Conservation (phyloP, 2,113 vertebrate species). For the Antechinus flavipes region DNA sequence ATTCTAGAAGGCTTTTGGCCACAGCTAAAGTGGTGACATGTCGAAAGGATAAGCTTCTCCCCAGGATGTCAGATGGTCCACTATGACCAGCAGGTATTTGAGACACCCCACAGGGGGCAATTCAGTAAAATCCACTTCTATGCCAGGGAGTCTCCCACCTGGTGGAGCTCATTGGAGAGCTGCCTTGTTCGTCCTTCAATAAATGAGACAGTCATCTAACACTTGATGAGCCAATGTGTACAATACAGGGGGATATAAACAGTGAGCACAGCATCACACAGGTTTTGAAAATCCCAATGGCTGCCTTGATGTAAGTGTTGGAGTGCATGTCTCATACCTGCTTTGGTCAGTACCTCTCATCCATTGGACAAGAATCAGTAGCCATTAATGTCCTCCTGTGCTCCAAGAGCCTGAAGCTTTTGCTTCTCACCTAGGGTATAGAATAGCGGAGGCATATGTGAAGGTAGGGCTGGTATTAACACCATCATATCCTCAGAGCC, state of each 20-base stretch:
- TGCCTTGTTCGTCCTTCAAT: no score
- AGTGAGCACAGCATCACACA: neutral
- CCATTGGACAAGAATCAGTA: neutral
- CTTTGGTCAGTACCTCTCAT: neutral
- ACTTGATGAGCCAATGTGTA: neutral
- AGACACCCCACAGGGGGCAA: neutral
- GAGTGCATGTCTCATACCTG: neutral
- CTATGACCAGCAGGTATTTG: neutral
- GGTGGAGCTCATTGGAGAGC: neutral
- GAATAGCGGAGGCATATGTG: neutral
- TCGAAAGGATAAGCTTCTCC: neutral
- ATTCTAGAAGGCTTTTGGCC: neutral
- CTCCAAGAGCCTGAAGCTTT: neutral
- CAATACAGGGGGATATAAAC: neutral
- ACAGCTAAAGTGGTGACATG: neutral
- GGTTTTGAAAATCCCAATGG: neutral
- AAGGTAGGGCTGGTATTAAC: neutral
- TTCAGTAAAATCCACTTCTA: neutral
- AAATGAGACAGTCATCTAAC: neutral
- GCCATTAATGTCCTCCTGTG: neutral
- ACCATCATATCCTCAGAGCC: neutral
- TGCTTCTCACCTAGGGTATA: neutral
- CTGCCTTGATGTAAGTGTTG: neutral
- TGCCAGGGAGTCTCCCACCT: neutral
- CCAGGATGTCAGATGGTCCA: neutral